Evolutionary conservation across 2,888 invertebrate genomes (phyloP), one percentile per base, ranked within the genome.

Genomic region (Oligia strigilis): DNA sequence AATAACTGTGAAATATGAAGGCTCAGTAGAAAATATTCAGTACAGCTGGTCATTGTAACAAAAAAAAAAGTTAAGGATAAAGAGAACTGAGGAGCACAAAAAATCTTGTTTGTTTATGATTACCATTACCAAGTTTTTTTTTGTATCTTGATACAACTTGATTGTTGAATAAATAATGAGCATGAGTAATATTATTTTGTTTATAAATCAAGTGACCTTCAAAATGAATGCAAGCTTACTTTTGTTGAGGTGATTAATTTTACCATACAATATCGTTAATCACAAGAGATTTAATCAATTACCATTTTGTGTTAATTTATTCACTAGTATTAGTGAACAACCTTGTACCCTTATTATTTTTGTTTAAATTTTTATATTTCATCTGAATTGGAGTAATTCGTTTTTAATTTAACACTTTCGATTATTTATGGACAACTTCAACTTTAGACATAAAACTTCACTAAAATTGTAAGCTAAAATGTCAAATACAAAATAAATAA

Each of bases 1-100:
- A 69, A 72, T 64, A 46, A 65, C 60, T 70, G 55, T 74, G 19
- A 75, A 75, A 3, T 29, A 69, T 36, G 14, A 60, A 36, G n/a
- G 40, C n/a, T 29, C 72, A 75, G 82, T 75, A 80, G 52, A 73
- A 73, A 72, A 71, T 64, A 58, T 23, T 62, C 40, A 74, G 36
- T 19, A 62, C 23, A 58, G 60, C 40, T 72, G 40, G 29, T 13
- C 19, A 14, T 58, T n/a, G 29, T 43, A 55, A 64, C 23, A 78
- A 64, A 85, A 84, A 77, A 77, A 84, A 85, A 72, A 40, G 73
- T 71, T 40, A 43, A 36, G 17, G n/a, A 36, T 29, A 40, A 43
- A 62, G 23, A 75, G 19, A 70, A 60, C 58, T 65, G 36, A 58
- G 65, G 8, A 23, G 11, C 11, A 74, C 64, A 74, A 49, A 49